Percentiles rank a stretch among this genome's conserved stretches.
phyloP scores from a whole-genome alignment of 2,113 vertebrate genomes.

The Pseudorhombus dupliciocellatus region DNA sequence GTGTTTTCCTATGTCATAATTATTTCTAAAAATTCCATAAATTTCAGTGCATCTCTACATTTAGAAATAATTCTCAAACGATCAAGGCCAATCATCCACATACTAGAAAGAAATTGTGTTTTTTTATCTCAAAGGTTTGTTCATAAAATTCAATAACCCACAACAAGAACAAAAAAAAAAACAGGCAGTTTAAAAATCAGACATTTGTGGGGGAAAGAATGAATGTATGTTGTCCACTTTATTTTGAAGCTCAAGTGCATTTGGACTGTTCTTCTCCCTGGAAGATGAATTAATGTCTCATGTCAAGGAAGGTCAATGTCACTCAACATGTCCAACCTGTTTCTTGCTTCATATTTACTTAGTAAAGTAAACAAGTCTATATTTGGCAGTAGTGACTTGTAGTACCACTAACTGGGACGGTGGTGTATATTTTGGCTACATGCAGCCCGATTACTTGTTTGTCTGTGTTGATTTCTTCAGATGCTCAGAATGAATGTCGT shows the following conservation, averaged over 20 bases:
- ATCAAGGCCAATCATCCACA: background rate
- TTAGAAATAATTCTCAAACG: too few species aligned
- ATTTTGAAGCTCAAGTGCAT: background rate
- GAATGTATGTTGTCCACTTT: too few species aligned
- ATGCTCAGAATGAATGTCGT: too few species aligned
- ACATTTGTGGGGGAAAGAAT: too few species aligned
- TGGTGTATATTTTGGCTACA: background rate
- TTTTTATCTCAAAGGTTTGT: too few species aligned
- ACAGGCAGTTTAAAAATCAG: too few species aligned
- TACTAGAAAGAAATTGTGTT: background rate
- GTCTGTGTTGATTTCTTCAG: too few species aligned
- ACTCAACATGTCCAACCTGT: background rate
- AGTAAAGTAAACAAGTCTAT: background rate
- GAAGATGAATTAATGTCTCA: background rate
- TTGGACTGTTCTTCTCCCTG: background rate
- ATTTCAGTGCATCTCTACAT: too few species aligned
- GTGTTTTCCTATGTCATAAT: background rate
- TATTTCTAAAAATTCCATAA: background rate
- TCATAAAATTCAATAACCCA: too few species aligned
- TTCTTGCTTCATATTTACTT: background rate
- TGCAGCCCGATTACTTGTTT: too few species aligned
- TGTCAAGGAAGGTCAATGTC: background rate
- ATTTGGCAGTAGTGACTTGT: background rate
- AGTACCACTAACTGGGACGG: background rate
- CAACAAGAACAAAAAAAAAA: too few species aligned